Evolutionary conservation across 2,797 vertebrate genomes (phyloP).

Genomic region (Premnoplex brunnescens): DNA sequence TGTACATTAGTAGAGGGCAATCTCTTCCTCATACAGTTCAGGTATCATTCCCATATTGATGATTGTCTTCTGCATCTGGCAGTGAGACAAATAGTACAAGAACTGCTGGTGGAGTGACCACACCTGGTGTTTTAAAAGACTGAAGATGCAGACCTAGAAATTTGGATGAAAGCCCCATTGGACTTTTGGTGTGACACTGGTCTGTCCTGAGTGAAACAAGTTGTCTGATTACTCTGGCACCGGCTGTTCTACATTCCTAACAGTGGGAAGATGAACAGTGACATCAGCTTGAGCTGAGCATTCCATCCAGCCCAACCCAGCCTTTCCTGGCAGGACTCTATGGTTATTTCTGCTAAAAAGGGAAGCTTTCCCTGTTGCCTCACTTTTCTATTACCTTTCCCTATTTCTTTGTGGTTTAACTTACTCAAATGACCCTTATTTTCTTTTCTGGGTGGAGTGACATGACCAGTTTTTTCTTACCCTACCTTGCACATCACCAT

Average conservation of each 20-base stretch:
- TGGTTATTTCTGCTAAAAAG: neutral
- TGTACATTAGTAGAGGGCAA: neutral
- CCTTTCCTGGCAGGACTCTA: neutral
- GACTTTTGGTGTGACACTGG: neutral
- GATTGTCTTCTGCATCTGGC: neutral
- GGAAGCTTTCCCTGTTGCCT: neutral
- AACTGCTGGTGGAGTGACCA: neutral
- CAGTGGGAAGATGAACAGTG: neutral
- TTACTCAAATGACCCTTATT: neutral
- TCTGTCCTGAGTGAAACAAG: fast-evolving
- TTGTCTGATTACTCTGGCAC: neutral
- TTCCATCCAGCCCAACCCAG: neutral
- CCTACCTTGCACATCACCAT: neutral
- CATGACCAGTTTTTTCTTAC: neutral
- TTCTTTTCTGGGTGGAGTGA: neutral
- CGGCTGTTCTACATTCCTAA: neutral
- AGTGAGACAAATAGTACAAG: neutral
- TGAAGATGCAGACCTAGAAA: neutral
- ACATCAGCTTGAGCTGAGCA: neutral
- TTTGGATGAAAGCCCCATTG: neutral
- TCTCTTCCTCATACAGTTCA: neutral
- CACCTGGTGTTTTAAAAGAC: neutral
- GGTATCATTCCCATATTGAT: neutral
- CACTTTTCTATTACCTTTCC: neutral
- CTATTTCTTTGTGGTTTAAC: neutral